Evolutionary conservation across 2,888 invertebrate genomes (phyloP).

Genomic region (Aporophyla lueneburgensis): DNA sequence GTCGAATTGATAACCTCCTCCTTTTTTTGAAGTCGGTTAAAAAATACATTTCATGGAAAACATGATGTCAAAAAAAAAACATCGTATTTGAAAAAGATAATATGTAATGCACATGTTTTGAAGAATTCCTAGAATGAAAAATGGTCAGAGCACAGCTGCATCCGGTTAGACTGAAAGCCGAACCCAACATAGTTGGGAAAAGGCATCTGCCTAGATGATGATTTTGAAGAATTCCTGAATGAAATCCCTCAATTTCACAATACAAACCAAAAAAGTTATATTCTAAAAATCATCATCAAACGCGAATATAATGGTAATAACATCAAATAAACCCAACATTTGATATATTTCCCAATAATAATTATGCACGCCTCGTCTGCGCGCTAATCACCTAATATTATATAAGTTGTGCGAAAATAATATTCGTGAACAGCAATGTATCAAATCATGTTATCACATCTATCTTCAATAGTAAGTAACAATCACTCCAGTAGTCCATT

Average conservation of each 20-base stretch:
- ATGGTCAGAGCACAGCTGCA: too few species aligned
- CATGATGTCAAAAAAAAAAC: not conserved
- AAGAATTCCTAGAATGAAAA: too few species aligned
- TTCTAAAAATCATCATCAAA: not conserved
- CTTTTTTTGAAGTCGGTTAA: too few species aligned
- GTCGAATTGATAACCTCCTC: too few species aligned
- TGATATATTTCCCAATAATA: conserved; percentile 26
- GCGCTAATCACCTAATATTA: conserved; percentile 53
- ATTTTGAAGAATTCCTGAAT: not conserved
- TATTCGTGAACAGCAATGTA: conserved; percentile 57
- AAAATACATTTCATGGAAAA: not conserved
- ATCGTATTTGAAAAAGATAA: too few species aligned
- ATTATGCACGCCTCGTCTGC: conserved; percentile 30
- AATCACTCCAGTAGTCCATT: conserved; percentile 79
- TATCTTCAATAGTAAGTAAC: conserved; percentile 74
- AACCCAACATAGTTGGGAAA: too few species aligned
- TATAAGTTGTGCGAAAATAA: conserved; percentile 51
- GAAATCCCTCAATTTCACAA: not conserved
- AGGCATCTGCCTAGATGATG: too few species aligned
- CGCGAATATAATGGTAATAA: conserved; percentile 3
- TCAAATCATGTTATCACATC: conserved; percentile 71
- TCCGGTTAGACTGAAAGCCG: too few species aligned
- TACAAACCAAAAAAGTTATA: not conserved
- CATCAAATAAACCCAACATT: conserved; percentile 18
- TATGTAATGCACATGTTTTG: too few species aligned